Evolutionary conservation across 2,113 vertebrate species (phyloP).

Genomic region (Cyprinodon variegatus): DNA sequence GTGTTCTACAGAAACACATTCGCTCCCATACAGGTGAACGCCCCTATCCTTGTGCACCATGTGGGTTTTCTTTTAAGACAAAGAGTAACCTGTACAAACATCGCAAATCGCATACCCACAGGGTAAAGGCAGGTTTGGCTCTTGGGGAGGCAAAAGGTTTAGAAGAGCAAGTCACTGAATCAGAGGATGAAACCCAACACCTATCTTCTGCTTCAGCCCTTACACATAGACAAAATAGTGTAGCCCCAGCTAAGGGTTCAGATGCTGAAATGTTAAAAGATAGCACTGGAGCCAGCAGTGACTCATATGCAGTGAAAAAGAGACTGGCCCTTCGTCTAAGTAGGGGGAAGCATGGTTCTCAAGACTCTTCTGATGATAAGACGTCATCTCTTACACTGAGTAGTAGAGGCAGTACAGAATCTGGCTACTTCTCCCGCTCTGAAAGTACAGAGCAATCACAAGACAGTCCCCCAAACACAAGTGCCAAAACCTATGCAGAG

Average conservation of each 20-base stretch:
- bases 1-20: slow-evolving; percentile 96
- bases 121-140: slow-evolving; percentile 91
- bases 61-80: slow-evolving; percentile 97
- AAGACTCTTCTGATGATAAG: slow-evolving; percentile 82
- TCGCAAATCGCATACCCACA: slow-evolving; percentile 93
- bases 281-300: slow-evolving; percentile 70
- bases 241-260: slow-evolving; percentile 73
- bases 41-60: slow-evolving; percentile 93
- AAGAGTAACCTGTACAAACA: slow-evolving; percentile 99
- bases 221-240: slow-evolving; percentile 73
- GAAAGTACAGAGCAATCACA: slow-evolving; percentile 91
- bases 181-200: slow-evolving; percentile 87
- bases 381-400: slow-evolving; percentile 82
- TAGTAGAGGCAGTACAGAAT: slow-evolving; percentile 95
- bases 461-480: slow-evolving; percentile 90
- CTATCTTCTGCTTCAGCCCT: slow-evolving; percentile 75
- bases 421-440: slow-evolving; percentile 94
- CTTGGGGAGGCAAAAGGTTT: slow-evolving; percentile 79
- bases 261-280: slow-evolving; percentile 77
- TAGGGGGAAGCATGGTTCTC: slow-evolving; percentile 85
- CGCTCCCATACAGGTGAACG: slow-evolving; percentile 95
- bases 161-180: slow-evolving; percentile 89
- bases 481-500: slow-evolving; percentile 93
- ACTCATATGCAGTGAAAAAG: slow-evolving; percentile 92
- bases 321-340: slow-evolving; percentile 91